Evolutionary conservation across 1,140 invertebrate species (phyloP), one percentile per base, ranked within the genome.

Genomic region (Plectrocnemia conspersa): DNA sequence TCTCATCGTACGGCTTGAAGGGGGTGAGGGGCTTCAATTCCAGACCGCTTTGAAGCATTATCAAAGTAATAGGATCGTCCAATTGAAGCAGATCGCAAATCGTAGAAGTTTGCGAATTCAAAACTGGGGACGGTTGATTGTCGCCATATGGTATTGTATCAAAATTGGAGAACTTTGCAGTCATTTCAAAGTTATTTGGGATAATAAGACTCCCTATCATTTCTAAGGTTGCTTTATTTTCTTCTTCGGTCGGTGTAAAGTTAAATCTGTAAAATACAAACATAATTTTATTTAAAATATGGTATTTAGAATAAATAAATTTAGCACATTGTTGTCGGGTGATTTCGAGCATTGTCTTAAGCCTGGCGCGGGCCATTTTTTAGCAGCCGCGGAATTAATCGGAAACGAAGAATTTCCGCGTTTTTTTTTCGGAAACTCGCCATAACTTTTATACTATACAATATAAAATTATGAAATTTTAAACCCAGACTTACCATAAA

Each of bases 11-110:
- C 7, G 40, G 6, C 15, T 18, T 3, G 36, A 18, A 3, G n/a
- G 10, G 3, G 24, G 15, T 48, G 2, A 10, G 10, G 3, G 24
- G 15, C 38, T 47, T 36, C 19, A 67, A 54, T 21, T 64, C 58
- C 7, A 63, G 64, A 18, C 71, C 67, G 23, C 64, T 63, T 33
- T 69, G 65, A 3, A 77, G 61, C 55, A 77, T 49, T 3, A 77
- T 67, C 22, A 84, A 65, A 15, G 68, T 70, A 4, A 82, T 66
- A 2, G 91, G 89, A 77, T 94, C 89, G 57, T 84, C 82, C 10
- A 94, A 79, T 5, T 80, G 78, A 13, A 97, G 69, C 66, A 76
- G 83, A n/a, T 85, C 77, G 74, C 93, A 97, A 46, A 97, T 82
- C 32, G 78, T 65, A 5, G 77, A 79, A 4, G 91, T 94, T 70